Evolutionary conservation across 2,888 invertebrate species (phyloP), one percentile per base, ranked within the genome.

Genomic region (Erpobdella octoculata): DNA sequence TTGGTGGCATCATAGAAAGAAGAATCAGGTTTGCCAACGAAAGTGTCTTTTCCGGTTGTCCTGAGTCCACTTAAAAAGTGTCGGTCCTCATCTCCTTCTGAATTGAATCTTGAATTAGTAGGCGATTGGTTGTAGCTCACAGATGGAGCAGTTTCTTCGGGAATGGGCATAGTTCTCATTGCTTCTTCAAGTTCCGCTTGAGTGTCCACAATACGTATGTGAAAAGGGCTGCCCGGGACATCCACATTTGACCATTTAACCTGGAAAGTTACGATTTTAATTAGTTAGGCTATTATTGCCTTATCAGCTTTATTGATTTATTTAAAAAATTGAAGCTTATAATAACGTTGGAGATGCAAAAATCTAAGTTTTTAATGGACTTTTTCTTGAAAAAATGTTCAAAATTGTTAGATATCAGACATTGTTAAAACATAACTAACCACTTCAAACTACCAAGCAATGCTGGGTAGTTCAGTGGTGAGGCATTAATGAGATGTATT

Each of bases 201-300:
- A 8, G 62, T 62, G 62, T 62, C 62, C 1, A 97, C 95, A 79
- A 98, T 98, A 90, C 95, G 93, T 76, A 98, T 94, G 75, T 92
- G 91, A 87, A 97, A 98, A 0, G 98, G 97, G 53, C 94, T 95
- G 71, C 97, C 97, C 67, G 95, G 96, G 33, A 98, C 96, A 80
- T 96, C 90, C 77, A 95, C 92, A 31, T 93, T 95, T 6, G 96
- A 96, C 97, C 97, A 98, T 82, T 91, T 91, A 1, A 93, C 67
- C 67, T 67, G 28, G 67, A 37, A 4, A 28, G 53, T 53, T 28
- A n/a, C 21, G 28, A 53, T n/a, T 1, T 15, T 53, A n/a, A 28
- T n/a, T n/a, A 53, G 18, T 3, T 46, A n/a, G 21, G 18, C 28
- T 53, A n/a, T 53, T 53, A 53, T 18, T 6, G n/a, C n/a, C n/a